Evolutionary conservation across 2,888 invertebrate species (phyloP).

Genomic region (Amiota communis): DNA sequence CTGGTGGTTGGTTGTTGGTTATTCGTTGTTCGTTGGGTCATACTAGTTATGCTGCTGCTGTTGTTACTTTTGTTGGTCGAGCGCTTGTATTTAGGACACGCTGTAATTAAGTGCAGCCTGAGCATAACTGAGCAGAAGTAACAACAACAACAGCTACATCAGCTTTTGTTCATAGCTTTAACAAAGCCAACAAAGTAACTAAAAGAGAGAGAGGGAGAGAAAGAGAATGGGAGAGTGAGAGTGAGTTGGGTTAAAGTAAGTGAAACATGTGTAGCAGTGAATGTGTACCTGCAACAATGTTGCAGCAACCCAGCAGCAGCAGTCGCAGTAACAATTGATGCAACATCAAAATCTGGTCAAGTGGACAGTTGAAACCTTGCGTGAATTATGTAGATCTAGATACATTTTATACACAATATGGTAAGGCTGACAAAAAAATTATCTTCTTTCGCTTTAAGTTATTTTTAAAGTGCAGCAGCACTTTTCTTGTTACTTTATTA

Average conservation of each 20-base stretch:
- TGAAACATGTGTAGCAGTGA: too few species aligned
- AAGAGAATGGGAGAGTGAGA: not conserved
- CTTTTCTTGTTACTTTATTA: not conserved
- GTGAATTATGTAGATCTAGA: not conserved
- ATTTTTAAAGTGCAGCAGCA: not conserved
- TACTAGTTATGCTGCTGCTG: not conserved
- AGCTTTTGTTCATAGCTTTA: not conserved
- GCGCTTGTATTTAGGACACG: constrained; percentile 1
- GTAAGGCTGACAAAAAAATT: not conserved
- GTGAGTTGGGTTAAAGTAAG: not conserved
- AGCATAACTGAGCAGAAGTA: not conserved
- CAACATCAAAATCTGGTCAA: constrained; percentile 16
- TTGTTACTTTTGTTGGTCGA: constrained; percentile 2
- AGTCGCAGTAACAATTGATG: too few species aligned
- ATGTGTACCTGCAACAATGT: too few species aligned
- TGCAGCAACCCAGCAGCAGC: too few species aligned
- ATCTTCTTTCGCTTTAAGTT: not conserved
- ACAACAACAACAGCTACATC: not conserved
- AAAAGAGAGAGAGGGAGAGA: not conserved
- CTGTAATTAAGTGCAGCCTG: constrained; percentile 13
- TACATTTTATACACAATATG: not conserved
- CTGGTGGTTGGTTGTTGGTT: too few species aligned
- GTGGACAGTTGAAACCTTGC: constrained; percentile 13
- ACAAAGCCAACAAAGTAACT: not conserved
- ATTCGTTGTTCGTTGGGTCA: too few species aligned